These are phyloP conservation scores for Eulimnadia texana DNA, from an alignment of 1,140 invertebrate genomes.

Conservation along the genomic window DNA sequence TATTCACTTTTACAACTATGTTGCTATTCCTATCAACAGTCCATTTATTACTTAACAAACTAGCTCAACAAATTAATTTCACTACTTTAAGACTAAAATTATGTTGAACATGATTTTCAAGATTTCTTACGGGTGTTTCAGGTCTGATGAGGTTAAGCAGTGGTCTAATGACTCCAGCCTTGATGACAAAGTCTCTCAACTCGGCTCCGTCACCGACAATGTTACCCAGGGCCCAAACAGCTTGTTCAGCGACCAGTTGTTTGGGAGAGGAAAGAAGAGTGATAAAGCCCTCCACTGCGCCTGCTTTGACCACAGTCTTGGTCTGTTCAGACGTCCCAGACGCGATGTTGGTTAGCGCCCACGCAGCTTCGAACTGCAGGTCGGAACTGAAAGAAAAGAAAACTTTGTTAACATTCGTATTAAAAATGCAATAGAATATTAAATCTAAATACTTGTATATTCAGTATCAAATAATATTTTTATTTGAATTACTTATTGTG, in stretches of 20 bases:
- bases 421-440: not conserved
- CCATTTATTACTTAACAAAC: no score
- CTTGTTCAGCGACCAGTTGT: conserved; percentile 80
- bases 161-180: conserved; percentile 42
- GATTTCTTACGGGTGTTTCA: conserved; percentile 34
- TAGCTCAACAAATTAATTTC: no score
- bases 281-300: conserved; percentile 75
- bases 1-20: no score
- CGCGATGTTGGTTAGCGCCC: conserved; percentile 96
- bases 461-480: no score
- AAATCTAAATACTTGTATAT: no score
- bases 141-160: conserved; percentile 49
- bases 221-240: conserved; percentile 95
- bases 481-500: conserved; percentile 45
- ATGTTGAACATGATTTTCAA: not conserved
- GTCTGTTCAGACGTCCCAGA: conserved; percentile 87
- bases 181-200: conserved; percentile 58
- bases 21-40: no score
- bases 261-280: conserved; percentile 54
- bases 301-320: conserved; percentile 62
- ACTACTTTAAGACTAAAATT: no score
- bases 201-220: conserved; percentile 79
- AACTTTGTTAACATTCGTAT: no score
- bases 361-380: conserved; percentile 92
- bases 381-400: conserved; percentile 43